Base-by-base conservation (phyloP, 2,797 vertebrate genomes). In the Glossophaga mutica region DNA sequence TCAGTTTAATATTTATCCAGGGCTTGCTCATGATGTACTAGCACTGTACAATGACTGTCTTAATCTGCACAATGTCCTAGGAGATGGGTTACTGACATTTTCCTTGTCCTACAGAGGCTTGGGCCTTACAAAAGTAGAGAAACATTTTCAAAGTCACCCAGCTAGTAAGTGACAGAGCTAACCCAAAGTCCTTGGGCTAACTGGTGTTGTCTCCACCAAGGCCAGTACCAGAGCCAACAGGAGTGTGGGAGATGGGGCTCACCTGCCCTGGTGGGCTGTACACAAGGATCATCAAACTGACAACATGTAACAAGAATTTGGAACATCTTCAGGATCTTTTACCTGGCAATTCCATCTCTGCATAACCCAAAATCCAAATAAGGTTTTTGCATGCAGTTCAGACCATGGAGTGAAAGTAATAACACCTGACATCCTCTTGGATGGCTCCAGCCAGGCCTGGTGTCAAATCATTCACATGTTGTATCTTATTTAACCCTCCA, bases 41-140 rank as follows among this genome's bases (percentile, higher is more conserved):
- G 19, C 57, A 26, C 10, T 1, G 1, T 6, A 11, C 9, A n/a
- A 44, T 0, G 29, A n/a, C 19, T 26, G 0, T 10, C 9, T 15
- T 5, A 2, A 18, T 7, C 11, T 57, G 18, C 67, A 11, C 26
- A 22, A 22, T 3, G 0, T 55, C n/a, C 46, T 48, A 6, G 29
- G 50, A 24, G 34, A 48, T 5, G 46, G 52, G 42, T 22, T 22
- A 29, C 44, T 16, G 10, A 59, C 42, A 29, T 12, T 9, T 42
- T 4, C 34, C 50, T 74, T 29, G n/a, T 39, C 21, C 87, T 48
- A n/a, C 22, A 79, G 76, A 67, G 26, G 34, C 14, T 42, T 19
- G 26, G n/a, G 26, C 37, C 29, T 65, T n/a, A 32, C 29, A 67
- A 44, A 62, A 50, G 22, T 34, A 6, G 22, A 67, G 57, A 57